Evolutionary conservation across 2,888 invertebrate genomes (phyloP).

Genomic region (Cotesia congregata): DNA sequence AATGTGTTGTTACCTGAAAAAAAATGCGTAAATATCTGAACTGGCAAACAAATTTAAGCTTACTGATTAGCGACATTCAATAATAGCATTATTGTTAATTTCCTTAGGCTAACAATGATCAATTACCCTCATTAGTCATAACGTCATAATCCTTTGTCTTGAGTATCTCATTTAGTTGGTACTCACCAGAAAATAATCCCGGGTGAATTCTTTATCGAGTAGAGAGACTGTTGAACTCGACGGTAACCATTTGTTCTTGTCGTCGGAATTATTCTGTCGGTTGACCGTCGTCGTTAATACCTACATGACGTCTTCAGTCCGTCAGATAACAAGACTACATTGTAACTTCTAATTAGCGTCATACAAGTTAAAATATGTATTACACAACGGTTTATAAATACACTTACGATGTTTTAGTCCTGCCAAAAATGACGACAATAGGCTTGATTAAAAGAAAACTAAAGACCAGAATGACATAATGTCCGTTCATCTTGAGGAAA

Average conservation of each 20-base stretch:
- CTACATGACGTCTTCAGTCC: not conserved
- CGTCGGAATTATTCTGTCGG: not conserved
- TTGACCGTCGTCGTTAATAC: constrained; percentile 4
- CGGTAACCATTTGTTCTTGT: constrained; percentile 5
- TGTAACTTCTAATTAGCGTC: not conserved
- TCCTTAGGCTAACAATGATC: not conserved
- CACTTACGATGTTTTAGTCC: not conserved
- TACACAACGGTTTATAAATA: not conserved
- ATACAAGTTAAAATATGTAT: not conserved
- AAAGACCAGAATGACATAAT: too few species aligned
- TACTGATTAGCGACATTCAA: constrained; percentile 3
- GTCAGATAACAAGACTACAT: not conserved
- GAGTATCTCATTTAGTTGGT: not conserved
- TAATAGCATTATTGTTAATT: not conserved
- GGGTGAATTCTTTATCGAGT: not conserved
- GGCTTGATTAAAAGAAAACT: too few species aligned
- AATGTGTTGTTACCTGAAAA: not conserved
- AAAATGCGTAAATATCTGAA: not conserved
- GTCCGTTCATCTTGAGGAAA: constrained; percentile 13
- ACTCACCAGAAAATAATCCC: not conserved
- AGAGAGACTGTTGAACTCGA: not conserved
- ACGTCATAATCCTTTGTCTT: not conserved
- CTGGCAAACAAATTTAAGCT: not conserved
- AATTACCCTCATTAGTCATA: not conserved
- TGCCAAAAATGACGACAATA: not conserved